Conservation (phyloP, 2,888 invertebrate genomes). For the Bombylius discolor region DNA sequence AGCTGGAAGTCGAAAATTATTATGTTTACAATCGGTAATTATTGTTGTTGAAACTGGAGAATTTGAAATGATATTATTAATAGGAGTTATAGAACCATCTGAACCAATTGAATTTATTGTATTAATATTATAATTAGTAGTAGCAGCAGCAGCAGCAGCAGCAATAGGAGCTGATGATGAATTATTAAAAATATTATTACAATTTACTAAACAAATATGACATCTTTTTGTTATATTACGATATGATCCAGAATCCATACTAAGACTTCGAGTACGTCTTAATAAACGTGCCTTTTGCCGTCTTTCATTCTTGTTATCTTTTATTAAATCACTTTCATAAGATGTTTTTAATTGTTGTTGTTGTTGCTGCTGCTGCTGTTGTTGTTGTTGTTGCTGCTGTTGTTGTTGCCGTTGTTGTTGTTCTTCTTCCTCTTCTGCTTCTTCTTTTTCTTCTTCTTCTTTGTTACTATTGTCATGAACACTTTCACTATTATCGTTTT, state of each 20-base stretch:
- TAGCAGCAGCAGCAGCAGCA: background rate
- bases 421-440: too few relatives aligned
- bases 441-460: too few relatives aligned
- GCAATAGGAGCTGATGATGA: background rate
- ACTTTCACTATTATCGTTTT: background rate
- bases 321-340: conserved; percentile 14
- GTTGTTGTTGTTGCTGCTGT: conserved; percentile 2
- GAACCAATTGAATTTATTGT: too few relatives aligned
- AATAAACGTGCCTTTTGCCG: conserved; percentile 19
- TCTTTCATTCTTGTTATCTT: conserved; percentile 16
- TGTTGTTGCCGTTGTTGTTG: conserved; percentile 12
- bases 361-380: background rate
- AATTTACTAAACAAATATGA: conserved; percentile 36
- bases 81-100: conserved; percentile 3
- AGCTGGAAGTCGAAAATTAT: conserved; percentile 22
- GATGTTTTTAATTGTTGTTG: conserved; percentile 15
- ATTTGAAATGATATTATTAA: conserved; percentile 6
- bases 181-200: conserved; percentile 32
- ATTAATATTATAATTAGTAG: too few relatives aligned
- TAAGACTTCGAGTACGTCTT: conserved; percentile 34
- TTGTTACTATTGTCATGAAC: too few relatives aligned
- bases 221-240: conserved; percentile 28
- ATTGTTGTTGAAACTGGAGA: background rate
- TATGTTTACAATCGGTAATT: conserved; percentile 16
- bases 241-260: conserved; percentile 31